These are phyloP conservation scores for Cinara cedri DNA, from an alignment of 2,888 invertebrate species.

Conservation along the genomic window DNA sequence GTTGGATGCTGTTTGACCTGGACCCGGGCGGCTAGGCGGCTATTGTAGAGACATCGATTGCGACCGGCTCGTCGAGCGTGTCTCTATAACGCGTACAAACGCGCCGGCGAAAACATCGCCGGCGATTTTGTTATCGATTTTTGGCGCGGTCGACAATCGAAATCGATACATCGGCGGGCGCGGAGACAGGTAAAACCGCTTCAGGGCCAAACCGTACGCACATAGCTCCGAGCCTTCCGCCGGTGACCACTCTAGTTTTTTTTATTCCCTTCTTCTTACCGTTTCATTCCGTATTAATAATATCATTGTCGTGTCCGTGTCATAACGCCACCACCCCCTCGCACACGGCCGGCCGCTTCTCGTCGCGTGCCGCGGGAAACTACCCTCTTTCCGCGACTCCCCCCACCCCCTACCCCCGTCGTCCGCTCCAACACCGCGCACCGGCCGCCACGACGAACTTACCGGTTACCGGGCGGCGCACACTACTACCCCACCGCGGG, in stretches of 20 bases:
- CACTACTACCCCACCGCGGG: background rate
- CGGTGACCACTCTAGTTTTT: constrained; percentile 52
- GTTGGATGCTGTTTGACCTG: constrained; percentile 53
- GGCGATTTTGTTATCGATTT: constrained; percentile 32
- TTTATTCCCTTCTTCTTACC: background rate
- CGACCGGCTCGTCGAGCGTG: background rate
- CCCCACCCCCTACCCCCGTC: background rate
- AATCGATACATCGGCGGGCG: background rate
- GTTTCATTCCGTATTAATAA: background rate
- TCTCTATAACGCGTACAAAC: background rate
- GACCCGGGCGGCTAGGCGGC: constrained; percentile 17
- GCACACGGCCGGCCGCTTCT: background rate
- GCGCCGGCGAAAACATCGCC: background rate
- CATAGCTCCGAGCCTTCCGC: constrained; percentile 57
- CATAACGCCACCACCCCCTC: background rate
- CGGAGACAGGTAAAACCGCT: constrained; percentile 51
- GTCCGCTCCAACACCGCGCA: background rate
- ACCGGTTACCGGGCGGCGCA: background rate
- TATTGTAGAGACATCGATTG: constrained; percentile 21
- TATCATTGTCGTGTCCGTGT: too few species aligned
- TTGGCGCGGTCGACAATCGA: background rate
- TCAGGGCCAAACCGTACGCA: constrained; percentile 53
- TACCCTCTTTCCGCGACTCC: background rate
- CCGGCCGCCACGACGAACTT: background rate
- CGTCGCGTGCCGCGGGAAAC: background rate